phyloP scores from a whole-genome alignment of 2,888 invertebrate species.

The Terebella lapidaria region DNA sequence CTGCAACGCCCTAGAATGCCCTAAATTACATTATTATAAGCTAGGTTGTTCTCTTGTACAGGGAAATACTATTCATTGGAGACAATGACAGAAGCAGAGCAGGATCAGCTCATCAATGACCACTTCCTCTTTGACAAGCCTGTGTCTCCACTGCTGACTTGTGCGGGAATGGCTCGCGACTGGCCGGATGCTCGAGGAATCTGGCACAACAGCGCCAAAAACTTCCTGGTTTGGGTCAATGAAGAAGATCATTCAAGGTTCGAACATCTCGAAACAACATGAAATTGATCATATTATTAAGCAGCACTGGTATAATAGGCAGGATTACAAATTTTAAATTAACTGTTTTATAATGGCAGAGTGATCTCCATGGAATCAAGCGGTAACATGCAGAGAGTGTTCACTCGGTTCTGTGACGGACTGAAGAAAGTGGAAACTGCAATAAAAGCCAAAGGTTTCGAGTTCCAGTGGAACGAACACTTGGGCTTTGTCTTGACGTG shows the following conservation, averaged over 20 bases:
- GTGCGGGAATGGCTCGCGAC: too few species aligned
- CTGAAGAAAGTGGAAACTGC: conserved; percentile 16
- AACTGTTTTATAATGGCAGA: conserved; percentile 46
- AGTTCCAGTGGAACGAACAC: conserved; percentile 23
- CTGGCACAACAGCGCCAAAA: conserved; percentile 64
- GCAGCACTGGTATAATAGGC: too few species aligned
- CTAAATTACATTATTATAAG: too few species aligned
- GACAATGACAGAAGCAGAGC: conserved; percentile 19
- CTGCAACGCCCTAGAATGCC: too few species aligned
- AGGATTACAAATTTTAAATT: too few species aligned
- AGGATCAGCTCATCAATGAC: conserved; percentile 19
- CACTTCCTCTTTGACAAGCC: conserved; percentile 27
- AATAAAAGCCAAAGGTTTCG: conserved; percentile 11
- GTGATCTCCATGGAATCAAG: conserved; percentile 17
- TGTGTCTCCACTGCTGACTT: conserved; percentile 18
- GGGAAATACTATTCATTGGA: conserved; percentile 19
- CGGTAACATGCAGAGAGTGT: conserved; percentile 16
- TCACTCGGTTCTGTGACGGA: conserved; percentile 21
- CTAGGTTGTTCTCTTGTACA: conserved; percentile 1
- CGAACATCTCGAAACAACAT: too few species aligned
- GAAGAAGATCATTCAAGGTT: conserved; percentile 75
- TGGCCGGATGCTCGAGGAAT: conserved; percentile 57
- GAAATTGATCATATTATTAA: too few species aligned
- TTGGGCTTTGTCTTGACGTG: conserved; percentile 19
- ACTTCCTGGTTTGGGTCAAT: conserved; percentile 86